Base-by-base conservation (phyloP, 2,113 vertebrate genomes). In the Osmerus mordax region DNA sequence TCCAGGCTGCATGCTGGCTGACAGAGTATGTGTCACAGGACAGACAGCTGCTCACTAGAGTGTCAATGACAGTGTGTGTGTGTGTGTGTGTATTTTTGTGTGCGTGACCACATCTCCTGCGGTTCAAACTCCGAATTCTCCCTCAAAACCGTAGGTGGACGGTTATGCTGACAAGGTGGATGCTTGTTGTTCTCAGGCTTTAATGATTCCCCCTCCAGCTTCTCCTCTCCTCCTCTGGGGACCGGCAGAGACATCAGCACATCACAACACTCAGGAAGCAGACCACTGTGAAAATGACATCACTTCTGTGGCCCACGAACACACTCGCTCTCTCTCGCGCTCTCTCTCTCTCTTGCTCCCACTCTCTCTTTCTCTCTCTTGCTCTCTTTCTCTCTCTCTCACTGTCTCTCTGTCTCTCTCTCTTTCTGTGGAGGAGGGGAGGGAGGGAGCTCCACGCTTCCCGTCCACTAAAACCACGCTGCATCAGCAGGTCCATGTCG, bases 401-500 rank as follows among this genome's bases (percentile, higher is more conserved):
- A 32, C 29, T 32, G n/a, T n/a, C n/a, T n/a, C 29, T 3, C 29
- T 32, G 1, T 64, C 62, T 36, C 28, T 32, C 13, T 64, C 54
- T 55, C 21, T 23, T 28, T 23, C 4, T 21, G 19, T 54, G 29
- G 29, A 32, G 29, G 29, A 32, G 29, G 29, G 29, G 29, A 32
- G 29, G 29, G 4, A 32, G 9, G 21, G 21, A 23, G 21, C 7
- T 3, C 41, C 32, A 9, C 6, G 11, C 16, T 65, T 25, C 41
- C 8, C 23, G 19, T 11, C 15, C 59, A 51, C 14, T 63, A 65
- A 59, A 77, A 63, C 23, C 69, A 28, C 51, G 21, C 41, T 58
- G 67, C 72, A 18, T 75, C 75, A 81, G 75, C 65, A 71, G 9
- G 62, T 70, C 51, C 4, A 21, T 65, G 65, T 81, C 54, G 71